Evolutionary conservation across 2,113 vertebrate genomes (phyloP), one percentile per base, ranked within the genome.

Genomic region (Cephalopholis sonnerati): DNA sequence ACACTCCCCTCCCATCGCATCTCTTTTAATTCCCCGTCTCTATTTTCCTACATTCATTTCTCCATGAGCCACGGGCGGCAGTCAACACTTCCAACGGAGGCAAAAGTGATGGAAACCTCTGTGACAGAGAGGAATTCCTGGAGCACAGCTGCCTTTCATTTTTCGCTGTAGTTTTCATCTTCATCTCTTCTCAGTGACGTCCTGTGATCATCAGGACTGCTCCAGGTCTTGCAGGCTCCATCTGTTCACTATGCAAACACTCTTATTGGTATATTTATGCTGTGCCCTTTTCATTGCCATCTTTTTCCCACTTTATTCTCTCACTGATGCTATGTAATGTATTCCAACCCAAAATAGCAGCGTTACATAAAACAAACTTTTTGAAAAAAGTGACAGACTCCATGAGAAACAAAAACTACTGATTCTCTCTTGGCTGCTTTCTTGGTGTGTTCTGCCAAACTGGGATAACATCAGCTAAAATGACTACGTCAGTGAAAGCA

Each of bases 211-310:
- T 70, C 74, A 74, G 25, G 64, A 20, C 39, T 4, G 48, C 65
- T 53, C 54, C 53, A 2, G 15, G 11, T 73, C 79, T 78, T 72
- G 77, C 55, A 68, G 59, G 16, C 79, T 75, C 24, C 74, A 78
- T 77, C 79, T 84, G 83, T 64, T 80, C 72, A 62, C 36, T 50
- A 12, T 73, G 25, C 72, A 84, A 81, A 89, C 74, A 84, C 61
- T 63, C n/a, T 63, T 50, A 63, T 82, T 65, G 17, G 20, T 59
- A 24, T 65, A 73, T 74, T 80, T 27, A 66, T 63, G 25, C 67
- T 17, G 8, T 62, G 54, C 44, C 76, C 29, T 74, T 77, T 85
- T 83, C 58, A 72, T 61, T n/a, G 4, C 32, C 51, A 44, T 61
- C 50, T 61, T 68, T 74, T 29, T 32, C 50, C 68, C 63, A 73